Evolutionary conservation across 2,888 invertebrate species (phyloP).

Genomic region (Cataglyphis altisquamis): DNA sequence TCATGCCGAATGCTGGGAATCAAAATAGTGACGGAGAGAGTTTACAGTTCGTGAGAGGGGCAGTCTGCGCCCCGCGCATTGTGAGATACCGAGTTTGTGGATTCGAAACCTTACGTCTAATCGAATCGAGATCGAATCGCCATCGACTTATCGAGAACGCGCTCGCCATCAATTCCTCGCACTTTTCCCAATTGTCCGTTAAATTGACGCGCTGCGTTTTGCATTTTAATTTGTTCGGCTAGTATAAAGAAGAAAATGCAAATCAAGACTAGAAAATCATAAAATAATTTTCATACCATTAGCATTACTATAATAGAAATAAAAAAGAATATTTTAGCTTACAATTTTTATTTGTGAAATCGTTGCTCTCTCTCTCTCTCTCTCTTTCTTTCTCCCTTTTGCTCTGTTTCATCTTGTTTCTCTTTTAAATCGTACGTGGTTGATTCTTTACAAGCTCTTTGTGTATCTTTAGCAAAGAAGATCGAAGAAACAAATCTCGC

Average conservation of each 20-base stretch:
- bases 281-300: neutral
- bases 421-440: neutral
- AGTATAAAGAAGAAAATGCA: neutral
- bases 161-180: neutral
- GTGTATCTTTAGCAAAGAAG: conserved; percentile 8
- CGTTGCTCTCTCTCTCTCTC: neutral
- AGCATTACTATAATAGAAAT: neutral
- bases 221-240: neutral
- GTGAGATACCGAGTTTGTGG: conserved; percentile 35
- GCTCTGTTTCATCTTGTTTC: neutral
- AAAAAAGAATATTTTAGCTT: neutral
- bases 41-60: conserved; percentile 74
- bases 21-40: conserved; percentile 79
- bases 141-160: neutral
- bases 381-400: too few relatives aligned
- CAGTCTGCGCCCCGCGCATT: neutral
- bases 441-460: conserved; percentile 28
- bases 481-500: conserved; percentile 35
- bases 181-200: conserved; percentile 1
- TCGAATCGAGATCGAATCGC: conserved; percentile 26
- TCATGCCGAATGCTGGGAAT: conserved; percentile 83
- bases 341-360: neutral
- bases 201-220: neutral
- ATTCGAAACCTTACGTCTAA: conserved; percentile 16
- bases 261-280: too few relatives aligned